Base-by-base conservation (phyloP, 2,888 invertebrate species). In the Cynaeus angustus region DNA sequence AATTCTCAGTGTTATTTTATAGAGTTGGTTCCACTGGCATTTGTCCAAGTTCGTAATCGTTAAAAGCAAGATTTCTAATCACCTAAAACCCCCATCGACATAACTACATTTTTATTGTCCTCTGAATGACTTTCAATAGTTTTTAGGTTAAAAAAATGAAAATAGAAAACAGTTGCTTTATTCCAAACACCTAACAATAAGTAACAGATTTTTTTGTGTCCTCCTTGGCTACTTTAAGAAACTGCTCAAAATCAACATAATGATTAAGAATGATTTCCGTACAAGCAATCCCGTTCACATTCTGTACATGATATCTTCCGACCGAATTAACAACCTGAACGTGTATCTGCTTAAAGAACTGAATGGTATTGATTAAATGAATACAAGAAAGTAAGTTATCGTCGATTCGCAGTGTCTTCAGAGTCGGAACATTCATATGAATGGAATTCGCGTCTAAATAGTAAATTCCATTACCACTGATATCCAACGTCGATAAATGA, bases 201-300 rank as follows among this genome's bases (percentile, higher is more conserved):
- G 21, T 4, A 21, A 21, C 21, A 21, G 65, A 65, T n/a, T 55
- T 71, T 46, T 74, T 70, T 0, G 77, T 73, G 55, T 79, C 75
- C 8, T 77, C 72, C 16, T 69, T 37, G 12, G 78, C 79, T 37
- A 73, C 73, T 30, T 75, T 67, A 21, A 81, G 69, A 68, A 81
- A 82, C 38, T 75, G 72, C 1, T 77, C 70, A 65, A 80, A 78
- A 9, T 78, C 72, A 33, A 80, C 72, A 16, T 70, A 68, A 3
- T 74, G 71, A 7, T 38, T 70, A 3, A 81, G 52, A 9, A 61
- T 56, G 14, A 74, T 74, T 50, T 82, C 78, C 6, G 78, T 77
- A 66, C 84, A 84, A 41, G 81, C 82, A 48, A 84, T 80, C 0
- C 84, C 84, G 46, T 81, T 79, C 52, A 84, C 77, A 71, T 84